phyloP scores from a whole-genome alignment of 1,140 invertebrate species.

The Contarinia nasturtii region DNA sequence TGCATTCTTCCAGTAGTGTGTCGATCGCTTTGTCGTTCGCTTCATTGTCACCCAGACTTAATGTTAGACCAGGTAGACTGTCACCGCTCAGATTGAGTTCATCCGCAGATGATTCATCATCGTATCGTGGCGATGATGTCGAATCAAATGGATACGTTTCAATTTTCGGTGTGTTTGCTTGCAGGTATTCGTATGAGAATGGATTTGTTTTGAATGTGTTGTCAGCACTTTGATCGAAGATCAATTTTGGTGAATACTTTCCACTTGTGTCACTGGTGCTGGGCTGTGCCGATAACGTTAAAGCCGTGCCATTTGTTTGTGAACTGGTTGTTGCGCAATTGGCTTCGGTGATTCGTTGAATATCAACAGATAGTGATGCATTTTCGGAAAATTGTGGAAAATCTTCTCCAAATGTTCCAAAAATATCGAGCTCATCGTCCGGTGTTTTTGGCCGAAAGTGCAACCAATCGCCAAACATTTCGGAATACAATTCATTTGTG shows the following conservation, averaged over 20 bases:
- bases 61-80: constrained; percentile 19
- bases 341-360: constrained; percentile 19
- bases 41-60: constrained; percentile 14
- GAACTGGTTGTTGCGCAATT: constrained; percentile 11
- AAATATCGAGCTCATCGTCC: constrained; percentile 19
- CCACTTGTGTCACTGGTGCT: neutral
- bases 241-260: neutral
- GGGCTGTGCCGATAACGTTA: neutral
- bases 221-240: neutral
- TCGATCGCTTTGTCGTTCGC: constrained; percentile 19
- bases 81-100: constrained; percentile 21
- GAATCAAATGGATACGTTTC: neutral
- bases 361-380: constrained; percentile 35
- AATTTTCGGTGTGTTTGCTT: neutral
- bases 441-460: constrained; percentile 59
- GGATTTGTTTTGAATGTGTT: constrained; percentile 1
- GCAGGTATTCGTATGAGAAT: neutral
- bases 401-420: constrained; percentile 17
- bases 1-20: constrained; percentile 21
- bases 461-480: constrained; percentile 30
- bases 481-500: constrained; percentile 9
- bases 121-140: neutral
- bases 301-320: constrained; percentile 15
- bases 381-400: constrained; percentile 26
- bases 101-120: constrained; percentile 2